A percentile compares a stretch with the other conserved stretches of the same genome.
Evolutionary conservation across 2,888 invertebrate genomes (phyloP).

Genomic region (Pollenia angustigena): DNA sequence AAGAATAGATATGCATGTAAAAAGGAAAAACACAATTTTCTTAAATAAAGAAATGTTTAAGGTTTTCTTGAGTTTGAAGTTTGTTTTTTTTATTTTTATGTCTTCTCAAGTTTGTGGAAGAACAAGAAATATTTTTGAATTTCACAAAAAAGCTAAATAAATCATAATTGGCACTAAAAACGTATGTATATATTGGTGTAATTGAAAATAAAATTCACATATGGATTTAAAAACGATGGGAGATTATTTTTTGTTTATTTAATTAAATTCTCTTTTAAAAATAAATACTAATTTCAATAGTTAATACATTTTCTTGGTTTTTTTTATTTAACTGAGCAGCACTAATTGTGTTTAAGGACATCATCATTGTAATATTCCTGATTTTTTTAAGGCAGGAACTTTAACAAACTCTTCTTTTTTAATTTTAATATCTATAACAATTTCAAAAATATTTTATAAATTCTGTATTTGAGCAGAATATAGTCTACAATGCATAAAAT

Average conservation of each 20-base stretch:
- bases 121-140: conserved; percentile 19
- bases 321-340: conserved; percentile 57
- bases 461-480: conserved; percentile 65
- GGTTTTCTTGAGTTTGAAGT: neutral
- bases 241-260: conserved; percentile 34
- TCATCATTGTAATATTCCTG: conserved; percentile 66
- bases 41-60: conserved; percentile 23
- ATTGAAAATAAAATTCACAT: conserved; percentile 6
- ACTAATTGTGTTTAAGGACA: conserved; percentile 58
- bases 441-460: conserved; percentile 68
- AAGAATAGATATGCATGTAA: conserved; percentile 76
- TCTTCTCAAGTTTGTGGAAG: neutral
- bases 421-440: conserved; percentile 67
- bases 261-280: conserved; percentile 47
- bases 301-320: conserved; percentile 61
- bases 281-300: conserved; percentile 59
- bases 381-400: conserved; percentile 71
- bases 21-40: conserved; percentile 31
- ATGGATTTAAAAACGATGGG: conserved; percentile 38
- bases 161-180: conserved; percentile 61
- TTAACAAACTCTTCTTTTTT: conserved; percentile 60
- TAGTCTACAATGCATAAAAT: conserved; percentile 52
- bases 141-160: conserved; percentile 48
- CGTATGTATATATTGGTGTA: neutral
- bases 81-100: neutral